Evolutionary conservation across 2,113 vertebrate species (phyloP).

Genomic region (Galemys pyrenaicus): DNA sequence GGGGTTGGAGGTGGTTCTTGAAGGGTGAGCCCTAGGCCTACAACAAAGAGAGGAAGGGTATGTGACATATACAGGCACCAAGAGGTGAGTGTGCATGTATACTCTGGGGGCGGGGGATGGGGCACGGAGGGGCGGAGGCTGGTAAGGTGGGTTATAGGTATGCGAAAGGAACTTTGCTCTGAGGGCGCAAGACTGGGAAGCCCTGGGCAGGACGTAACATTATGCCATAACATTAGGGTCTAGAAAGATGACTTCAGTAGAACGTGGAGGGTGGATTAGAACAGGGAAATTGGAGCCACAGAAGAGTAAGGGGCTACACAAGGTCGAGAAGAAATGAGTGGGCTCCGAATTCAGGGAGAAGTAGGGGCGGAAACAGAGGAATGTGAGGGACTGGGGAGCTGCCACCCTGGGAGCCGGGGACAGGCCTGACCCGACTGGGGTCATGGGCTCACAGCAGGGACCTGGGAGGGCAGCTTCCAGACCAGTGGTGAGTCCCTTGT

Average conservation of each 20-base stretch:
- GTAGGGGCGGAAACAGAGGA: neutral
- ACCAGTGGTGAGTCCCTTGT: neutral
- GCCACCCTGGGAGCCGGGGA: neutral
- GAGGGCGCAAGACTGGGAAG: neutral
- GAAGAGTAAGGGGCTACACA: neutral
- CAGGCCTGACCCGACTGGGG: neutral
- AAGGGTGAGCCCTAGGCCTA: neutral
- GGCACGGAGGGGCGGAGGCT: rapidly evolving
- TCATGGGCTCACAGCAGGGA: neutral
- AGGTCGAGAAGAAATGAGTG: too few relatives aligned
- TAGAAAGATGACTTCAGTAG: neutral
- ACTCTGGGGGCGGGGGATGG: neutral
- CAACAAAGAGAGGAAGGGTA: neutral
- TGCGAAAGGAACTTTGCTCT: neutral
- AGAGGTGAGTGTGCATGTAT: rapidly evolving
- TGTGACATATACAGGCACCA: neutral
- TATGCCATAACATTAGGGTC: neutral
- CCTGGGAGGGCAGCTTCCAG: neutral
- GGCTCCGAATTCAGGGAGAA: neutral
- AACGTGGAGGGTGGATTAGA: neutral
- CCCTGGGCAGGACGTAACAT: too few relatives aligned
- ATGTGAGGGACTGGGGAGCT: neutral
- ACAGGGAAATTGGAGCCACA: neutral
- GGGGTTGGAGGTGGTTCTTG: neutral
- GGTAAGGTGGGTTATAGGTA: neutral